Evolutionary conservation across 2,797 vertebrate species (phyloP).

Genomic region (Coranthus polyacanthus): DNA sequence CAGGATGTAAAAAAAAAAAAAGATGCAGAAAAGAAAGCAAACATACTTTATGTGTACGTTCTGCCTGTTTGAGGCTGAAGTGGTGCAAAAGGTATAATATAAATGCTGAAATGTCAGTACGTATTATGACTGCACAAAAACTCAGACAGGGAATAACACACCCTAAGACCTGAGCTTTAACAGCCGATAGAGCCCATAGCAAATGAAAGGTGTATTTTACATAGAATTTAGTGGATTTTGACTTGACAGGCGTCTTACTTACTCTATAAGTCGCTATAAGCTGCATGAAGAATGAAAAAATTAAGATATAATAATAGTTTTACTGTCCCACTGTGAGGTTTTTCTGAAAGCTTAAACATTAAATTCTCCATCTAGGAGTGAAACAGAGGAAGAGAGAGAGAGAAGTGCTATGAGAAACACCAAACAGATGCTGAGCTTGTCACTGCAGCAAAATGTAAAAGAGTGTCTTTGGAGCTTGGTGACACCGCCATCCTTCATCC

Average conservation of each 20-base stretch:
- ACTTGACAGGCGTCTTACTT: constrained; percentile 22
- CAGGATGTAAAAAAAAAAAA: too few relatives aligned
- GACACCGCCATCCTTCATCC: constrained; percentile 76
- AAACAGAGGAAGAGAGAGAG: constrained; percentile 4
- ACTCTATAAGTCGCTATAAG: constrained; percentile 32
- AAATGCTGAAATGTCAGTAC: too few relatives aligned
- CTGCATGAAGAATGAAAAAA: constrained; percentile 50
- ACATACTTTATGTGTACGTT: too few relatives aligned
- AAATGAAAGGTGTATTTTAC: constrained; percentile 32
- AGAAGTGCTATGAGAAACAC: constrained; percentile 45
- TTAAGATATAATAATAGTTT: constrained; percentile 49
- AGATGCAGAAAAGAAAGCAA: too few relatives aligned
- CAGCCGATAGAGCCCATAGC: constrained; percentile 9
- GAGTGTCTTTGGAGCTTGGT: constrained; percentile 57
- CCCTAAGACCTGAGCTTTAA: constrained; percentile 3
- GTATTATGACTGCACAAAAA: constrained; percentile 11
- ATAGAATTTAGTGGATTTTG: constrained; percentile 34
- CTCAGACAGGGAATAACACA: constrained; percentile 14
- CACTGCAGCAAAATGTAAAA: constrained; percentile 73
- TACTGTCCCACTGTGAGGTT: constrained; percentile 20
- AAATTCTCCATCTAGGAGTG: constrained; percentile 50
- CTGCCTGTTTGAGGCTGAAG: too few relatives aligned
- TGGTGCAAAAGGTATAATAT: neutral
- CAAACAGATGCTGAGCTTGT: constrained; percentile 80
- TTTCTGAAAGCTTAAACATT: constrained; percentile 55